Evolutionary conservation across 2,797 vertebrate species (phyloP).

Genomic region (Phataginus tricuspis): DNA sequence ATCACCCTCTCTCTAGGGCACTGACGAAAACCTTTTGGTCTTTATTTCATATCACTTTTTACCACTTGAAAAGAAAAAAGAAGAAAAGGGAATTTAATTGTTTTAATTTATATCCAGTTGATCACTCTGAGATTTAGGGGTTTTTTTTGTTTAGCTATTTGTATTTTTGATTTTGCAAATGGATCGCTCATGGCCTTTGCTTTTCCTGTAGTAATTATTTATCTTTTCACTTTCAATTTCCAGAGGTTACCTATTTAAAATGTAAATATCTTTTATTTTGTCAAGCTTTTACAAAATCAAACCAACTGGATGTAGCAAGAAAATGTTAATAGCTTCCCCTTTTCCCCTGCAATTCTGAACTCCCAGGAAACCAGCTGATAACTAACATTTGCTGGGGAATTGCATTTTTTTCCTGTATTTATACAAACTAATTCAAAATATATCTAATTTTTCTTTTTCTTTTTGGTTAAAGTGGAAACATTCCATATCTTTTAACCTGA

Average conservation of each 20-base stretch:
- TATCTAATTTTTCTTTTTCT: neutral
- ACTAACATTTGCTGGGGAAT: neutral
- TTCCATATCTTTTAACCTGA: neutral
- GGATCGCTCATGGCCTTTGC: neutral
- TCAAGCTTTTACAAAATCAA: constrained; percentile 47
- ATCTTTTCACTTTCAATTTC: neutral
- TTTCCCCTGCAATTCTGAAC: neutral
- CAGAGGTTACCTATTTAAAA: neutral
- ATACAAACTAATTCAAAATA: neutral
- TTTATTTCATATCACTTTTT: neutral
- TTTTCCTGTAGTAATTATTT: constrained; percentile 16
- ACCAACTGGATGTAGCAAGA: neutral
- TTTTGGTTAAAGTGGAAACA: neutral
- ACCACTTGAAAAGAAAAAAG: neutral
- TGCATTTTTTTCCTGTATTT: neutral
- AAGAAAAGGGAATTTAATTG: neutral
- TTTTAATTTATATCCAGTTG: neutral
- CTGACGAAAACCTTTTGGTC: neutral
- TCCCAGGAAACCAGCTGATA: neutral
- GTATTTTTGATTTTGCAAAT: constrained; percentile 4
- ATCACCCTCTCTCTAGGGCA: neutral
- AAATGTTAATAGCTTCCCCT: neutral
- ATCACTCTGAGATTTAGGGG: neutral
- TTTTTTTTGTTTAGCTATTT: neutral
- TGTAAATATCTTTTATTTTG: constrained; percentile 25